A percentile compares a stretch with the other conserved stretches of the same genome.
phyloP scores from a whole-genome alignment of 2,797 vertebrate species.

The Rhincodon typus region DNA sequence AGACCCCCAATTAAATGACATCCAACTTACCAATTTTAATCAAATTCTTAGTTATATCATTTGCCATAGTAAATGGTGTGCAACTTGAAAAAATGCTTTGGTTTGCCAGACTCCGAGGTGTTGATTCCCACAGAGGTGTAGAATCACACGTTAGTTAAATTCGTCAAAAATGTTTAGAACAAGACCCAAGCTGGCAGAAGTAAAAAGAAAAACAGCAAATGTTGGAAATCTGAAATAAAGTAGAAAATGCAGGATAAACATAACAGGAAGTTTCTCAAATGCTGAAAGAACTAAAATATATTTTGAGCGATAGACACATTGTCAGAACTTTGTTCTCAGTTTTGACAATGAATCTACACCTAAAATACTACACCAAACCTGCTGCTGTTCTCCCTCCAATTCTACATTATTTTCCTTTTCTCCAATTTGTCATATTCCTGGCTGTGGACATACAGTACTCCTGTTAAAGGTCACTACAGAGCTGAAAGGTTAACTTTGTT shows the following conservation, averaged over 20 bases:
- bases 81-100: not conserved
- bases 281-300: not conserved
- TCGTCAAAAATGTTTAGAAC: not conserved
- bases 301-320: not conserved
- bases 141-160: not conserved
- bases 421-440: not conserved
- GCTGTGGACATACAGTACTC: not conserved
- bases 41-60: constrained; percentile 11
- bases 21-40: constrained; percentile 22
- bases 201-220: not conserved
- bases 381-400: not conserved
- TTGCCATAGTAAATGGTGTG: not conserved
- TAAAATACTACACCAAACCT: not conserved
- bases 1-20: constrained; percentile 34
- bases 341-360: not conserved
- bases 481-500: not conserved
- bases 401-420: not conserved
- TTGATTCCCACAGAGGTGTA: constrained; percentile 12
- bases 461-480: not conserved
- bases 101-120: constrained; percentile 4
- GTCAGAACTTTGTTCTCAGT: not conserved
- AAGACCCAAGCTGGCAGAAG: not conserved
- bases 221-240: not conserved
- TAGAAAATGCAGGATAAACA: not conserved
- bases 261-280: not conserved